Percentiles rank a stretch among this genome's conserved stretches.
phyloP scores from a whole-genome alignment of 2,888 invertebrate species.

The Sipha maydis region DNA sequence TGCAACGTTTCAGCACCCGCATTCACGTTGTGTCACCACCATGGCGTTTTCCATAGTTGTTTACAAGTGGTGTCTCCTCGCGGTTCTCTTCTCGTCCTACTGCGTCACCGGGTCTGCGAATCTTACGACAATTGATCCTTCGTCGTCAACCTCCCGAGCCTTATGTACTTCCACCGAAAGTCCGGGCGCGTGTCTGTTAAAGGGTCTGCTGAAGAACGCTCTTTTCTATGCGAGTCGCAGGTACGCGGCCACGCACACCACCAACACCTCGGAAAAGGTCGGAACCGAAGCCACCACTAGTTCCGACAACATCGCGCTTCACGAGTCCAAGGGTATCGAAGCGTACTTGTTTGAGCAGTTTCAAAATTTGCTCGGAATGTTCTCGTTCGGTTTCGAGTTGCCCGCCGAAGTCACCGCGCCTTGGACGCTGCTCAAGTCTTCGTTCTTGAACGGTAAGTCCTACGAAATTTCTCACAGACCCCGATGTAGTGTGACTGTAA shows the following conservation, averaged over 20 bases:
- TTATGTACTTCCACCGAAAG: neutral
- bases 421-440: slow-evolving; percentile 33
- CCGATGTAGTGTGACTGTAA: too few relatives aligned
- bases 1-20: neutral
- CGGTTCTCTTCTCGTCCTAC: neutral
- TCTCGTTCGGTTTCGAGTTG: slow-evolving; percentile 45
- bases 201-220: slow-evolving; percentile 3
- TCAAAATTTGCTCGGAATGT: slow-evolving; percentile 26
- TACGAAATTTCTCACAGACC: neutral
- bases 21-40: neutral
- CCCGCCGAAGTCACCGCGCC: slow-evolving; percentile 37
- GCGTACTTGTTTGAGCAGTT: slow-evolving; percentile 33
- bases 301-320: neutral
- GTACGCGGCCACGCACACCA: neutral
- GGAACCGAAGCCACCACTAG: neutral
- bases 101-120: neutral
- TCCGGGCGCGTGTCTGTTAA: slow-evolving; percentile 27
- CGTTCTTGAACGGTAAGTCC: slow-evolving; percentile 33
- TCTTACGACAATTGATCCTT: neutral
- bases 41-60: neutral
- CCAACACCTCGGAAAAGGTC: neutral
- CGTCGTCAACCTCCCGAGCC: neutral
- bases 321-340: slow-evolving; percentile 47
- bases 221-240: neutral
- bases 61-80: slow-evolving; percentile 2